Evolutionary conservation across 2,113 vertebrate species (phyloP).

Genomic region (Alligator mississippiensis): DNA sequence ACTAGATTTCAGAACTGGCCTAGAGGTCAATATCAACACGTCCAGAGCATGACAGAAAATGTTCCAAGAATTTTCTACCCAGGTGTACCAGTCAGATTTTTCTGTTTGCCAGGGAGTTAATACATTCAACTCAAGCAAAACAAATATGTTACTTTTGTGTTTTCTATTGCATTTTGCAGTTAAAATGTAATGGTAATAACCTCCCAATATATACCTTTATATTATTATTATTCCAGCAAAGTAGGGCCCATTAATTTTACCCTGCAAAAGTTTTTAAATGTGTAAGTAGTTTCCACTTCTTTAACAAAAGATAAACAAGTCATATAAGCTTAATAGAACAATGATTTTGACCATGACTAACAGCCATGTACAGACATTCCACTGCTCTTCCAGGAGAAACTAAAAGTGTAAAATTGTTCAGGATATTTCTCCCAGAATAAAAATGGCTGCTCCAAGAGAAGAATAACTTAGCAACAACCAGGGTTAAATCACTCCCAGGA

Average conservation of each 20-base stretch:
- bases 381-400: no score
- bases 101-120: background rate
- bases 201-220: background rate
- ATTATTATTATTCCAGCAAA: background rate
- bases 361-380: background rate
- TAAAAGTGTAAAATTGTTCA: no score
- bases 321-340: background rate
- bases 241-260: background rate
- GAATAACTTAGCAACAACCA: no score
- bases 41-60: background rate
- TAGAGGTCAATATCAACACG: conserved; percentile 52
- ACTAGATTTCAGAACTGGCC: conserved; percentile 52
- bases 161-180: background rate
- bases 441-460: no score
- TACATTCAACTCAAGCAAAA: background rate
- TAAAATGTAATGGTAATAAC: background rate
- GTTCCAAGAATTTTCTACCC: conserved; percentile 39
- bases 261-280: background rate
- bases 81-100: background rate
- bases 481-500: no score
- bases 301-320: background rate
- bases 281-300: background rate
- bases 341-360: background rate
- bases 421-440: no score
- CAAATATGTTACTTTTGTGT: background rate